Base-by-base conservation (phyloP, 2,888 invertebrate species). In the Periphyllus acericola region DNA sequence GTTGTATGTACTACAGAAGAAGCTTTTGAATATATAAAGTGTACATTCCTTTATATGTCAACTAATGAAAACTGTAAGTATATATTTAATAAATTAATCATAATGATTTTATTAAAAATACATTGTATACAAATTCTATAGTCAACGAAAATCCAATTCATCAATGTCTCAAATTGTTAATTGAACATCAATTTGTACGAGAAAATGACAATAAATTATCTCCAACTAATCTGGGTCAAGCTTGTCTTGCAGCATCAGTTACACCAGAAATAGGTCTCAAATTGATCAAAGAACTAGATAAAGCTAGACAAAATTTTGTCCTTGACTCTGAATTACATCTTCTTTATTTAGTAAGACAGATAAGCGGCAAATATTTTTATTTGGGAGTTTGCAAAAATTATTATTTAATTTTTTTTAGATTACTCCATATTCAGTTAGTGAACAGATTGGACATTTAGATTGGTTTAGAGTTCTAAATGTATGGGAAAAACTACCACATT, bases 251-350 rank as follows among this genome's bases (percentile, higher is more conserved):
- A 34, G 97, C 99, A 0, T 96, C 98, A 0, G 94, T 99, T 92
- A 95, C 97, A n/a, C 99, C 99, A 0, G 96, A 96, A 91, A 98
- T 99, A 91, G 98, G 97, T 0, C 92, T 99, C 17, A 94, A 95
- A 32, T 93, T 99, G 74, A 97, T 98, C 91, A 94, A 95, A 89
- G 99, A 99, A 92, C 92, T 99, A 46, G 96, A 97, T 91, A 96
- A 95, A 91, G 98, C 99, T 0, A 93, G 98, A 17, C 95, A 96
- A 90, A 96, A 96, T 91, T 95, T 99, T 91, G 98, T 98, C 0
- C 92, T 99, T 21, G 98, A 98, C 91, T 97, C 96, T 86, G 99
- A 99, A 91, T 93, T 99, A 4, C 99, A 99, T 92, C 94, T 99
- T 72, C 94, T 99, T 80, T 99, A 99, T 92, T 93, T 98, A 90